Percentiles rank a stretch among this genome's conserved stretches.
These are phyloP conservation scores for Campoletis sonorensis DNA, from an alignment of 1,140 invertebrate genomes.

Conservation along the genomic window DNA sequence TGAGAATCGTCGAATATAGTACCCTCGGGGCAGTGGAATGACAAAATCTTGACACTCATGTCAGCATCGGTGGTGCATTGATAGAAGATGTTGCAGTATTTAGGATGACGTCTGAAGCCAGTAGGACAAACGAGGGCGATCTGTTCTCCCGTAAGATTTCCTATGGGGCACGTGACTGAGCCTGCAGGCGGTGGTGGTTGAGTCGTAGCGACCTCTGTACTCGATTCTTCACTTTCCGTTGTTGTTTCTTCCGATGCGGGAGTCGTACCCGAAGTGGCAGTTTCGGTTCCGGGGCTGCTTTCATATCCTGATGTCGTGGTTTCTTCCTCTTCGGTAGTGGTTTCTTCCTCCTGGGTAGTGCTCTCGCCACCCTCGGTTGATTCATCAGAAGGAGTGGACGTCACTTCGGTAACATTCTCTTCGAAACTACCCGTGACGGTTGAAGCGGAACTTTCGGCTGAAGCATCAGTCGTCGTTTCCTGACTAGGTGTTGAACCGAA, in stretches of 20 bases:
- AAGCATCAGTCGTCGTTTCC: conserved; percentile 56
- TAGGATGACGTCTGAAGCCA: conserved; percentile 88
- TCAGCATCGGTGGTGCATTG: conserved; percentile 83
- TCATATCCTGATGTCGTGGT: conserved; percentile 37
- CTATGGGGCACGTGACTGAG: conserved; percentile 60
- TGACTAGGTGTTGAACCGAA: conserved; percentile 38
- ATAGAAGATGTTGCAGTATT: conserved; percentile 90
- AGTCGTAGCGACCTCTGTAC: conserved; percentile 50
- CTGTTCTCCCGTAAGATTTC: conserved; percentile 80
- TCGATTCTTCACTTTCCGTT: conserved; percentile 59
- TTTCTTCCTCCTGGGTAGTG: conserved; percentile 28
- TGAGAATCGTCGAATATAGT: conserved; percentile 86
- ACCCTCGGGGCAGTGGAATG: conserved; percentile 85
- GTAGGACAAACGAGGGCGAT: conserved; percentile 85
- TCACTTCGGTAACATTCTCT: conserved; percentile 55
- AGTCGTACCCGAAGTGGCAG: conserved; percentile 44
- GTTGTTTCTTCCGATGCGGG: conserved; percentile 47
- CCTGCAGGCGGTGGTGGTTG: neutral
- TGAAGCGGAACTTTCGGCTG: neutral
- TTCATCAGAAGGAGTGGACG: conserved; percentile 56
- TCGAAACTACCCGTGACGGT: conserved; percentile 44
- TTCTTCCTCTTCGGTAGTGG: conserved; percentile 29
- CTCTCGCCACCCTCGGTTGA: conserved; percentile 52
- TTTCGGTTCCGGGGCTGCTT: conserved; percentile 46
- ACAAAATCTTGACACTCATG: conserved; percentile 84